A percentile compares a stretch with the other conserved stretches of the same genome.
Evolutionary conservation across 2,797 vertebrate species (phyloP).

Genomic region (Novumbra hubbsi): DNA sequence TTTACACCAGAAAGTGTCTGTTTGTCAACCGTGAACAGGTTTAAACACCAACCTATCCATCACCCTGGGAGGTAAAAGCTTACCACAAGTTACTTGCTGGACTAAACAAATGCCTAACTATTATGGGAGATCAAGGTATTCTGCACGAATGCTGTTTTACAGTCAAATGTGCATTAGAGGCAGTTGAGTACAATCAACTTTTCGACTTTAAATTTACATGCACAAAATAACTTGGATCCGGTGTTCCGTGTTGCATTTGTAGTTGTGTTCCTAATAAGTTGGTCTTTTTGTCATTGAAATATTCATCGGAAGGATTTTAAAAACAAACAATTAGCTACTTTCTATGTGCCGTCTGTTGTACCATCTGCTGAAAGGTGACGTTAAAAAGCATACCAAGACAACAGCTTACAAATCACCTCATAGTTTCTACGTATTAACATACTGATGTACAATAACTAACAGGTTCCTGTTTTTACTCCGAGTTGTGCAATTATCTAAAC

Average conservation of each 20-base stretch:
- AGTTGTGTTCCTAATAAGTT: not conserved
- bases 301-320: not conserved
- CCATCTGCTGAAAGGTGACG: constrained; percentile 27
- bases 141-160: too few species aligned
- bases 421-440: constrained; percentile 31
- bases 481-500: constrained; percentile 27
- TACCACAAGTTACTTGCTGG: too few species aligned
- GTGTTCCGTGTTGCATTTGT: not conserved
- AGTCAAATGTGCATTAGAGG: too few species aligned
- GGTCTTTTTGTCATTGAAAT: not conserved
- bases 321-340: not conserved
- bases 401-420: not conserved
- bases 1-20: not conserved
- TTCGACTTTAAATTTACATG: not conserved
- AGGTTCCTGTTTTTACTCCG: constrained; percentile 14
- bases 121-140: too few species aligned
- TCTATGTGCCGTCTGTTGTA: not conserved
- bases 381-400: constrained; percentile 9
- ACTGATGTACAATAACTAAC: constrained; percentile 8
- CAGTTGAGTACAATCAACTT: not conserved
- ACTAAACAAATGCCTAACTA: too few species aligned
- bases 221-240: not conserved
- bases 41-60: not conserved
- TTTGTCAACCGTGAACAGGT: not conserved
- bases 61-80: not conserved